A percentile compares a stretch with the other conserved stretches of the same genome.
phyloP scores from a whole-genome alignment of 35 echinoderm and acorn worm species.

The Stichopus chloronotus region DNA sequence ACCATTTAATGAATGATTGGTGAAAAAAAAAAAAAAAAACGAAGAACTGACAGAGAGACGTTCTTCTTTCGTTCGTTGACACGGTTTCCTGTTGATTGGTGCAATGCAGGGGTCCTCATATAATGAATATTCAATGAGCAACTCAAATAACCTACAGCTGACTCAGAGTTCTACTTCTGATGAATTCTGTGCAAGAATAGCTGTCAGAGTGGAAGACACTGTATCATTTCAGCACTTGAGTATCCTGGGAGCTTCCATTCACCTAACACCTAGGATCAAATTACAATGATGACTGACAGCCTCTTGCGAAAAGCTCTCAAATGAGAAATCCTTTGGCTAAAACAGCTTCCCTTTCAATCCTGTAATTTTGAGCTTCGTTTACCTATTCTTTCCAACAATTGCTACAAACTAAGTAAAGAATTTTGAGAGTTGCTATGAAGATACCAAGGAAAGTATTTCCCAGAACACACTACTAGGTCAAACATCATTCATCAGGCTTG shows the following conservation, averaged over 20 bases:
- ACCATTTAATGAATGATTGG: slow-evolving; percentile 40
- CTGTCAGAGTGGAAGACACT: slow-evolving; percentile 24
- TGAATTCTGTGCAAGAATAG: background rate
- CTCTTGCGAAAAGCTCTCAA: background rate
- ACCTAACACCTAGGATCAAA: background rate
- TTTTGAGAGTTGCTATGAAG: too few relatives aligned
- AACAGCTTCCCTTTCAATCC: too few relatives aligned
- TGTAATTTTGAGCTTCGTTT: too few relatives aligned
- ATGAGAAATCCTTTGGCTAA: background rate
- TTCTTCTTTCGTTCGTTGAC: slow-evolving; percentile 46
- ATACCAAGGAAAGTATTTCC: too few relatives aligned
- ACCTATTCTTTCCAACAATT: too few relatives aligned
- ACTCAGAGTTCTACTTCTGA: slow-evolving; percentile 21
- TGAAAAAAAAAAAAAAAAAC: background rate
- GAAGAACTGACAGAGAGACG: slow-evolving; percentile 16
- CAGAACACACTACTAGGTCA: too few relatives aligned
- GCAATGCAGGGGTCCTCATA: background rate
- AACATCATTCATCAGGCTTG: too few relatives aligned
- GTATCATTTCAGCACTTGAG: slow-evolving; percentile 6
- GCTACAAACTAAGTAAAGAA: too few relatives aligned
- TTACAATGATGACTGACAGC: background rate
- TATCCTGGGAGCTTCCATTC: background rate
- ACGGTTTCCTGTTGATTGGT: background rate
- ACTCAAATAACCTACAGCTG: slow-evolving; percentile 12
- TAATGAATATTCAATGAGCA: slow-evolving; percentile 31